Conservation (phyloP, 2,113 vertebrate species). For the Gavialis gangeticus region DNA sequence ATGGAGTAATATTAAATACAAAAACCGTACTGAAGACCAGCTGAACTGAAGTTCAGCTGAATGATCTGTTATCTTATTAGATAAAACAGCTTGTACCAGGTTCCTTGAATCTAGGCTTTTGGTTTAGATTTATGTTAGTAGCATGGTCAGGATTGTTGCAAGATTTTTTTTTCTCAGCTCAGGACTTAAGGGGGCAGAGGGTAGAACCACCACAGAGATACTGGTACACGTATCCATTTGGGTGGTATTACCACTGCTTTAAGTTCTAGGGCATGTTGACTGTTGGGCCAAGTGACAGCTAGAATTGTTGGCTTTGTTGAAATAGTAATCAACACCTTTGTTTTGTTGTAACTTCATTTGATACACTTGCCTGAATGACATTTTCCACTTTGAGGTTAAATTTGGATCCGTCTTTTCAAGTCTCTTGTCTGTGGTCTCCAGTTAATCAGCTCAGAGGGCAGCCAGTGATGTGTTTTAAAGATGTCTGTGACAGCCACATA, state of each 20-base stretch:
- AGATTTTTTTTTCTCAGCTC: neutral
- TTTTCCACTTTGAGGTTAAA: constrained; percentile 49
- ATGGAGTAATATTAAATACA: constrained; percentile 11
- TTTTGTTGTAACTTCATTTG: neutral
- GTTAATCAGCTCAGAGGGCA: constrained; percentile 53
- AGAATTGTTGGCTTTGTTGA: constrained; percentile 18
- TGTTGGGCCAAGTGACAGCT: accelerated
- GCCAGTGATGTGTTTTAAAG: constrained; percentile 47
- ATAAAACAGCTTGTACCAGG: accelerated
- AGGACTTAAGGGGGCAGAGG: neutral
- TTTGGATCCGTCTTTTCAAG: constrained; percentile 42
- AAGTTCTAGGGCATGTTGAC: neutral
- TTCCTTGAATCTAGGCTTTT: neutral
- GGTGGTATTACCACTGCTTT: neutral
- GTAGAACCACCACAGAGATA: accelerated
- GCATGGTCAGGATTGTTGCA: neutral
- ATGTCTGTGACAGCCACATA: constrained; percentile 56
- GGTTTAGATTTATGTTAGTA: neutral
- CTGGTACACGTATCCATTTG: neutral
- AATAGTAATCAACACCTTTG: constrained; percentile 22
- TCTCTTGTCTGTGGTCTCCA: constrained; percentile 49
- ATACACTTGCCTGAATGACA: neutral
- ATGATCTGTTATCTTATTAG: neutral
- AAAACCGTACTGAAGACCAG: accelerated
- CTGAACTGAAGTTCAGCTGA: neutral